Base-by-base conservation (phyloP, 2,888 invertebrate species). In the Watsonalla binaria region DNA sequence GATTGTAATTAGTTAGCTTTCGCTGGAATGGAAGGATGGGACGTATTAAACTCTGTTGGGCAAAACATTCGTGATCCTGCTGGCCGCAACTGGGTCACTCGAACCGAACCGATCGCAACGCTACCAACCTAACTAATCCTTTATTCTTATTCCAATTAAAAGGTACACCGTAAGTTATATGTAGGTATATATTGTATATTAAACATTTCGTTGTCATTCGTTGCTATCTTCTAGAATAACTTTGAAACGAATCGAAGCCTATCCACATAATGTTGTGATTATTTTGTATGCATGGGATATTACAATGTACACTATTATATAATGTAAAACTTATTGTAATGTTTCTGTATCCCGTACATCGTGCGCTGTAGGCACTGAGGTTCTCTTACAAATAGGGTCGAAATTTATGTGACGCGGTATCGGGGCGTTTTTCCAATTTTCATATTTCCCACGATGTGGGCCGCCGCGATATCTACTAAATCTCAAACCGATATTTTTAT, bases 351-450 rank as follows among this genome's bases (percentile, higher is more conserved):
- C 66, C 65, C 66, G 60, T 34, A 34, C 11, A 42, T 7, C n/a
- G 61, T 67, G 66, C 69, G 69, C 69, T 63, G 63, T 11, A 63
- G 71, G 72, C 77, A 77, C 74, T 72, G 76, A 72, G 76, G 72
- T 69, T 75, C 68, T 73, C 76, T 74, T 76, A 78, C 82, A 84
- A 86, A 86, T 84, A 82, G 79, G 80, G 76, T 65, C 65, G 74
- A 78, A 82, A 86, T 86, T 84, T 86, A 87, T 86, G 79, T 76
- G 77, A 68, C 76, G 72, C 72, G 72, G 73, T 77, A 78, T 76
- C 77, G 76, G 64, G 72, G 66, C 67, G 70, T 73, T 72, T 84
- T 86, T 84, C 87, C 89, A 88, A 88, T 89, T 88, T 88, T 86
- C 88, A 85, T 88, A 89, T 88, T 87, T 88, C 82, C 78, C 80